These are phyloP conservation scores for Euleptes europaea DNA, from an alignment of 2,113 vertebrate genomes.

Conservation along the genomic window DNA sequence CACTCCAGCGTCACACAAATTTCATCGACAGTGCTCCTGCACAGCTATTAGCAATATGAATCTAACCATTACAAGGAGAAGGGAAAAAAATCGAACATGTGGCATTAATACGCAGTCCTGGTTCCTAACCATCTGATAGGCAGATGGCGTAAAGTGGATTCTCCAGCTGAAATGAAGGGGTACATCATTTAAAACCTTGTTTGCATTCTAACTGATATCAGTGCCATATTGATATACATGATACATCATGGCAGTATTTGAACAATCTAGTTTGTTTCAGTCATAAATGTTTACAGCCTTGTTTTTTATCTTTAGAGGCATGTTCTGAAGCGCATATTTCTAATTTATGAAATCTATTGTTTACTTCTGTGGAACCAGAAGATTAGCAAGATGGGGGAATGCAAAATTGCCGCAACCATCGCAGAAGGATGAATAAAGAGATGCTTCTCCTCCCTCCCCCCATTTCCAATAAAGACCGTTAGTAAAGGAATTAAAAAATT, in stretches of 20 bases:
- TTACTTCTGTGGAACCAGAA: slow-evolving; percentile 82
- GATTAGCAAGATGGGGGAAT: slow-evolving; percentile 78
- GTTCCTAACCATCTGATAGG: slow-evolving; percentile 95
- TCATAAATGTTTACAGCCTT: slow-evolving; percentile 94
- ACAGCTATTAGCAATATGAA: slow-evolving; percentile 91
- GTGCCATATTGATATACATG: slow-evolving; percentile 98
- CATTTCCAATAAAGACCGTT: slow-evolving; percentile 75
- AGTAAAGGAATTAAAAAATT: slow-evolving; percentile 80
- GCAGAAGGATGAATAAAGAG: slow-evolving; percentile 77
- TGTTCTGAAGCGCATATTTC: slow-evolving; percentile 81
- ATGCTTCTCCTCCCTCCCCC: neutral
- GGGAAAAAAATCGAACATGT: slow-evolving; percentile 89
- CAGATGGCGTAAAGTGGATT: slow-evolving; percentile 94
- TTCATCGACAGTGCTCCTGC: slow-evolving; percentile 86
- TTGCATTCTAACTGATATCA: slow-evolving; percentile 99
- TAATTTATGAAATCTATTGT: slow-evolving; percentile 86
- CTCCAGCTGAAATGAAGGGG: slow-evolving; percentile 93
- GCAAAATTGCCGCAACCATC: slow-evolving; percentile 77
- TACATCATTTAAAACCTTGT: slow-evolving; percentile 99
- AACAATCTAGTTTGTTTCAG: slow-evolving; percentile 87
- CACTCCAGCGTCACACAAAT: slow-evolving; percentile 86
- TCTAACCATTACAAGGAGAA: slow-evolving; percentile 84
- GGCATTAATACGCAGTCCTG: slow-evolving; percentile 92
- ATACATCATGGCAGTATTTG: slow-evolving; percentile 93
- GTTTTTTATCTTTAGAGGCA: slow-evolving; percentile 82